phyloP scores from a whole-genome alignment of 2,888 invertebrate species.

The Lycia hirtaria region DNA sequence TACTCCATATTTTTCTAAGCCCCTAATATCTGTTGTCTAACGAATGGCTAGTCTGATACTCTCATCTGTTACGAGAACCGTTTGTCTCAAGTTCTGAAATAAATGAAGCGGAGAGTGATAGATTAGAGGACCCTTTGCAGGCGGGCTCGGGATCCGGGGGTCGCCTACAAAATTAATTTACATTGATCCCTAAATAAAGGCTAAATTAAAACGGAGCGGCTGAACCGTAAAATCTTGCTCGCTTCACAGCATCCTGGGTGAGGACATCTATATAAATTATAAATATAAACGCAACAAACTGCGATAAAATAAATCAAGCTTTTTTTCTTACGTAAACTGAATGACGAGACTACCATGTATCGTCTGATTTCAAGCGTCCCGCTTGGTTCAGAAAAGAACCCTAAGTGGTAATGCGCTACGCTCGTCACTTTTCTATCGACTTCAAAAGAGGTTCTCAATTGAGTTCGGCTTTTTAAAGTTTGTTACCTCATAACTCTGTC shows the following conservation, averaged over 20 bases:
- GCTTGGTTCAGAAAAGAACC: no score
- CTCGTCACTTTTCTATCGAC: no score
- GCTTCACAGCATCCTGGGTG: constrained; percentile 52
- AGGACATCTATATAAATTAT: constrained; percentile 9
- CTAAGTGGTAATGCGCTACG: no score
- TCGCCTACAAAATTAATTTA: constrained; percentile 50
- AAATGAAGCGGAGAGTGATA: constrained; percentile 26
- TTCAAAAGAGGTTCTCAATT: no score
- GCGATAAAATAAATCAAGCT: no score
- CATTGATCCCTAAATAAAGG: constrained; percentile 58
- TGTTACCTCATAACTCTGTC: no score
- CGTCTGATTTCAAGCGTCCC: no score
- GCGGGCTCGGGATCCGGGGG: constrained; percentile 5
- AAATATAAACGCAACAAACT: constrained; percentile 6
- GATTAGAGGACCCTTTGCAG: constrained; percentile 28
- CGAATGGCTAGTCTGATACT: constrained; percentile 1
- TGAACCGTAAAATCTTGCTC: constrained; percentile 60
- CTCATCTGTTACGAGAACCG: constrained; percentile 11
- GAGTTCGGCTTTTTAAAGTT: no score
- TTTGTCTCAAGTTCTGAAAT: constrained; percentile 17
- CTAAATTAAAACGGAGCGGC: constrained; percentile 48
- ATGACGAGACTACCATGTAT: no score
- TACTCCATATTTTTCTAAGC: background rate
- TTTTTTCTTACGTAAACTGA: no score
- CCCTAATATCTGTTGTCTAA: background rate